Base-by-base conservation (phyloP, 1,140 invertebrate genomes). In the Bacillus rossius region DNA sequence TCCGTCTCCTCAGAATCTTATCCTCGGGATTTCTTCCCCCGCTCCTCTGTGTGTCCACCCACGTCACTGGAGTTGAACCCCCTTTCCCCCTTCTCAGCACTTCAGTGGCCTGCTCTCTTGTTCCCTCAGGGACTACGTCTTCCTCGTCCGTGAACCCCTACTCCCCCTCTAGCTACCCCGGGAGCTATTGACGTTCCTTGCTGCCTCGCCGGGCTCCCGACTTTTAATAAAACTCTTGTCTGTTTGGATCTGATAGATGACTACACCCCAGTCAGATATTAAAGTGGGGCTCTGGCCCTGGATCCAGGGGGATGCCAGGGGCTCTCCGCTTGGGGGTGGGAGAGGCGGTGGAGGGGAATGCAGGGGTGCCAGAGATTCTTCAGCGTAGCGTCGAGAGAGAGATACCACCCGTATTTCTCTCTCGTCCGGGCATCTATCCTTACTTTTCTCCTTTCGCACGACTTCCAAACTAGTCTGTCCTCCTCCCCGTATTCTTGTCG, bases 171-270 rank as follows among this genome's bases (percentile, higher is more conserved):
- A 40, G 41, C 29, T 58, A 43, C 37, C 60, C 59, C 61, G 38
- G 22, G 49, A 65, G 67, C 69, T 69, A 72, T 72, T 72, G 71
- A 73, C 73, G 69, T 70, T 60, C 66, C 66, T 67, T 65, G 69
- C 29, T 34, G 29, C 29, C 29, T 34, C 29, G 29, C 29, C 29
- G 29, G n/a, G 29, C 29, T 34, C 67, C 69, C 60, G 69, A 72
- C 71, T 71, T 73, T 73, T 73, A 73, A 70, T 71, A 71, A 71
- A 71, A 71, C 68, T 71, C 69, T 73, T 73, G 69, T 73, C 70
- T 74, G 71, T 73, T 73, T 70, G 70, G 69, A 67, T 69, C 69
- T 74, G 73, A 75, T 74, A 74, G 73, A 74, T 75, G 73, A 74
- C 73, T 73, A 67, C 71, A 69, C 73, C 72, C 68, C 64, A 70